Evolutionary conservation across 2,113 vertebrate species (phyloP).

Genomic region (Gorsachius goisagi): DNA sequence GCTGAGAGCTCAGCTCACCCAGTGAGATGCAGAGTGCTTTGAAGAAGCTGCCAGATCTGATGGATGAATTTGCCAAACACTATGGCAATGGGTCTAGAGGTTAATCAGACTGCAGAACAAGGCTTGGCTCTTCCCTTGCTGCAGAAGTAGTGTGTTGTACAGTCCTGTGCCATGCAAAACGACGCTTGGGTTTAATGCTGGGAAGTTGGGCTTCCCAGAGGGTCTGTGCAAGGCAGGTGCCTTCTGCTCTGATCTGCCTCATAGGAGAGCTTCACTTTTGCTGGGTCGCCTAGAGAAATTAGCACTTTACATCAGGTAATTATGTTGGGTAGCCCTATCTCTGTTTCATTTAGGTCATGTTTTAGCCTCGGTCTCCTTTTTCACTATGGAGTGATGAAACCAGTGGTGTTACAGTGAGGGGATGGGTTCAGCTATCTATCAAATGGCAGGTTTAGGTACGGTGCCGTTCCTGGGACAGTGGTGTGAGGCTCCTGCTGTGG

Average conservation of each 20-base stretch:
- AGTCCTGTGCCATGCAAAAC: neutral
- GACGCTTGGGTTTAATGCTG: neutral
- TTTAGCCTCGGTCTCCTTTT: neutral
- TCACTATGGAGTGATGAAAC: neutral
- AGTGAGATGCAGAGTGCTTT: neutral
- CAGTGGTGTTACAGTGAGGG: accelerated
- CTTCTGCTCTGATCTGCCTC: neutral
- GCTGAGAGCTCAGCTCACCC: neutral
- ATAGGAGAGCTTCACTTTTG: neutral
- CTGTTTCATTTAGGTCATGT: neutral
- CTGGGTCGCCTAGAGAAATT: neutral
- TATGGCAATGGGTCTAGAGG: neutral
- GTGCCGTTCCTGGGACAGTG: accelerated
- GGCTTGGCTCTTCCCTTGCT: neutral
- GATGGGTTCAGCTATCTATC: neutral
- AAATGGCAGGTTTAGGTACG: accelerated
- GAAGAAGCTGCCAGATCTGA: neutral
- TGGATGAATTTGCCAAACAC: neutral
- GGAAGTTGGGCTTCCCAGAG: neutral
- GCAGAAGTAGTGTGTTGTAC: accelerated
- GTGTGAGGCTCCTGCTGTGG: neutral
- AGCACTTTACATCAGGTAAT: accelerated
- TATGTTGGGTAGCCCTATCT: no score
- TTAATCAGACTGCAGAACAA: neutral
- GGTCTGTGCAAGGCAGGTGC: neutral